Percentiles rank a stretch among this genome's conserved stretches.
phyloP scores from a whole-genome alignment of 2,888 invertebrate species.

The Unio pictorum region DNA sequence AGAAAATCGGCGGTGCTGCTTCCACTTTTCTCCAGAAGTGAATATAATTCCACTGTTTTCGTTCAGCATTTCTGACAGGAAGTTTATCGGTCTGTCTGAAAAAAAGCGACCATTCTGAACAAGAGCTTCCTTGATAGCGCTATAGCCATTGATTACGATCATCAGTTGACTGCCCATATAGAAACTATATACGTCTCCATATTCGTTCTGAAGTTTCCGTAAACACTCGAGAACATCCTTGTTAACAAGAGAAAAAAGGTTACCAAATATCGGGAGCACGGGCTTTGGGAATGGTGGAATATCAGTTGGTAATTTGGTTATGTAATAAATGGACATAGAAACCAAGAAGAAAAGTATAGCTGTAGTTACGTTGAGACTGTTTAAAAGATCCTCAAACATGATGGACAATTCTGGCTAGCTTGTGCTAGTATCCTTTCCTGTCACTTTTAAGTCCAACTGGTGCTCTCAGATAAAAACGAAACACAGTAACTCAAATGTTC shows the following conservation, averaged over 20 bases:
- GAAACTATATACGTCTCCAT: slow-evolving; percentile 6
- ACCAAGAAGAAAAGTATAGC: no score
- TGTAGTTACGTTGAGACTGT: no score
- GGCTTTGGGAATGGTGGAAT: slow-evolving; percentile 20
- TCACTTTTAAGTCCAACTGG: no score
- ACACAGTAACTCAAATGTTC: no score
- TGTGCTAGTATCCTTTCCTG: no score
- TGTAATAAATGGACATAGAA: no score
- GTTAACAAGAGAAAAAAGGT: slow-evolving; percentile 7
- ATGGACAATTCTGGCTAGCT: no score
- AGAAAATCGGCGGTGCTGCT: slow-evolving; percentile 17
- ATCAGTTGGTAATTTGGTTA: neutral
- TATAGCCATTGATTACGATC: slow-evolving; percentile 18
- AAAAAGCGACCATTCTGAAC: slow-evolving; percentile 12
- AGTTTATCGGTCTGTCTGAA: slow-evolving; percentile 7
- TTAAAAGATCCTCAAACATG: no score
- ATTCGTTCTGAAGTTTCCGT: slow-evolving; percentile 8
- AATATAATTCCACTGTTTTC: slow-evolving; percentile 10
- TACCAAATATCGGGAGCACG: slow-evolving; percentile 21
- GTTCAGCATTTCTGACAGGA: neutral
- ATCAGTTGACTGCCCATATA: slow-evolving; percentile 14
- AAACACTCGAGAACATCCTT: slow-evolving; percentile 5
- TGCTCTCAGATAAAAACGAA: no score
- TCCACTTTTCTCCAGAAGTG: slow-evolving; percentile 22
- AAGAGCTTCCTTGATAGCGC: slow-evolving; percentile 17